Evolutionary conservation across 2,888 invertebrate species (phyloP), one percentile per base, ranked within the genome.

Genomic region (Caradrina clavipalpis): DNA sequence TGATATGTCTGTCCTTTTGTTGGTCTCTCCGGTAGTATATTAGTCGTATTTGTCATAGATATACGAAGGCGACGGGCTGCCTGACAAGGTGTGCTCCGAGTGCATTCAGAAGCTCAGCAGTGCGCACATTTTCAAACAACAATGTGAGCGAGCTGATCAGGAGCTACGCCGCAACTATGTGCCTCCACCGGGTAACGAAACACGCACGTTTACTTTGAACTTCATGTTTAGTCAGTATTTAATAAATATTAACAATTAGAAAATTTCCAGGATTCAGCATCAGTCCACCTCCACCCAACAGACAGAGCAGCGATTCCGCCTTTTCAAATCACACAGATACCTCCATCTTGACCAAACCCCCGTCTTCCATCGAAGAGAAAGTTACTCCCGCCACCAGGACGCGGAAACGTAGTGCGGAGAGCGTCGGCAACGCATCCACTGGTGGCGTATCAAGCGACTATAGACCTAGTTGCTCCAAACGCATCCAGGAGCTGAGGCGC

Each of bases 81-180:
- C 96, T 11, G 96, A 96, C 71, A 96, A 96, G 85, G 92, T 96
- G 42, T 96, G 96, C 80, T 89, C 95, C 0, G 96, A 96, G 79
- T 96, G 96, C 77, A 90, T 96, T 64, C 96, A 96, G 79, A 96
- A 96, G 78, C 90, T 96, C 17, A 96, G 96, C 82, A 90, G 96
- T 60, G 95, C 96, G 0, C 95, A 94, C 76, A 95, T 96, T 69
- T 96, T 96, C 78, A 96, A 96, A 82, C 96, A 96, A 76, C 96
- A 96, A 80, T 96, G 96, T 72, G 96, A 96, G 81, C 88, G 96
- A 72, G 91, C 96, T 1, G 96, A 96, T 81, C 90, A 94, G 70
- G 96, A 96, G 78, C 79, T 96, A n/a, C 87, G 96, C 10, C 87
- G 95, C 10, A 96, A 95, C 80, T 95, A 94, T 90, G 89, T 95